Base-by-base conservation (phyloP, 2,113 vertebrate species). In the Ciconia stormi region DNA sequence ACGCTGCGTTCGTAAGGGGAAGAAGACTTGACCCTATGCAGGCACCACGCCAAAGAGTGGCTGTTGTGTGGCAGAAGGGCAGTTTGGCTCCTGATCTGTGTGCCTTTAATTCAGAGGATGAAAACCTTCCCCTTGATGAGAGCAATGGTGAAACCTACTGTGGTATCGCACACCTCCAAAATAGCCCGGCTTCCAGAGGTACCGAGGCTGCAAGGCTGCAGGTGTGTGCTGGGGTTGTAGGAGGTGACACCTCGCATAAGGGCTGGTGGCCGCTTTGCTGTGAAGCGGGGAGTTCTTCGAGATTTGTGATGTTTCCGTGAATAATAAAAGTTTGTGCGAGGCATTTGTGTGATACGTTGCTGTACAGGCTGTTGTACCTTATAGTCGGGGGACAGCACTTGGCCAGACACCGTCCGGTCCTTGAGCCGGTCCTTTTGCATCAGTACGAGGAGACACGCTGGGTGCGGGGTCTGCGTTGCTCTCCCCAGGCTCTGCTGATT, bases 261-360 rank as follows among this genome's bases (percentile, higher is more conserved):
- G 78, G 67, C 94, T 61, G 71, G 44, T 55, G 61, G 56, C 87
- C 67, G 87, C 77, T 40, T 15, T 87, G 49, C 63, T 23, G 78
- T 6, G 27, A 50, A 77, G 14, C 63, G 34, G 83, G 67, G 80
- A 66, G 3, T 47, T 83, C 30, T 11, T 53, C 1, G 4, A 42
- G 52, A 13, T 65, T 44, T 32, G 1, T 19, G 40, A 16, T 34
- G 66, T 86, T 71, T 72, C 50, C 11, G 72, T 76, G 80, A 55
- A 50, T 26, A 96, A 96, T 96, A 95, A 96, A 96, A 58, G 89
- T 67, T 34, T 29, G n/a, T 91, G 80, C 82, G 91, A 78, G 89
- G 80, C 42, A 7, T 47, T 27, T 23, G 59, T 30, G 80, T 67
- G 66, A 67, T 27, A 2, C 16, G 0, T 47, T 55, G 86, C 66